Evolutionary conservation across 2,888 invertebrate genomes (phyloP).

Genomic region (Lepidonotus clava): DNA sequence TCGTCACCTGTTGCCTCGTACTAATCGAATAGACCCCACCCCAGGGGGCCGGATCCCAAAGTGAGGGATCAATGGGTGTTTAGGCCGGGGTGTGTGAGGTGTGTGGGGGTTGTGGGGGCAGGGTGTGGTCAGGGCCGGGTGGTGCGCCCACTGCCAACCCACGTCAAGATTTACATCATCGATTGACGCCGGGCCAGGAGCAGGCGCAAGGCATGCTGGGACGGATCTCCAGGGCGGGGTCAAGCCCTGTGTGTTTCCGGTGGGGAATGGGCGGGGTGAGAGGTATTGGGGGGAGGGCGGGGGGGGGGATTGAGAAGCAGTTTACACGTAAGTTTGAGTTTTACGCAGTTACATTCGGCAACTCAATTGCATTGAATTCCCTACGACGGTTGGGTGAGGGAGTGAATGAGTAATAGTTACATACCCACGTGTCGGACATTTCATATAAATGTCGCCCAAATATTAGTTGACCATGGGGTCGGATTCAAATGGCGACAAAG

Average conservation of each 20-base stretch:
- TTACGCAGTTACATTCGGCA: too few species aligned
- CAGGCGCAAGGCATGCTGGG: not conserved
- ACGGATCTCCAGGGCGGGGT: too few species aligned
- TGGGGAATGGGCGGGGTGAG: not conserved
- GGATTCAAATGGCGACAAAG: too few species aligned
- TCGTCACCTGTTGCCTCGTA: not conserved
- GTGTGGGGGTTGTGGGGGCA: not conserved
- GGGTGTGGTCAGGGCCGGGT: not conserved
- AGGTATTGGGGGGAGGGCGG: not conserved
- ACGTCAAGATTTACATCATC: constrained; percentile 45
- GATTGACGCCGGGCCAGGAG: not conserved
- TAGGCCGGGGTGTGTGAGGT: too few species aligned
- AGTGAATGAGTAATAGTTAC: too few species aligned
- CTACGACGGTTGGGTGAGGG: too few species aligned
- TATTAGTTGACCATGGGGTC: too few species aligned
- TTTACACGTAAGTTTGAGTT: too few species aligned
- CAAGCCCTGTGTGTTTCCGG: too few species aligned
- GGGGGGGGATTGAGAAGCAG: not conserved
- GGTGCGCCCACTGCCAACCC: not conserved
- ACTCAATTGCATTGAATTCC: too few species aligned
- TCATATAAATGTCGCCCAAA: too few species aligned
- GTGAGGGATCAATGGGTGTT: not conserved
- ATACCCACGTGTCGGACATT: too few species aligned
- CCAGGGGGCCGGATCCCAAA: not conserved
- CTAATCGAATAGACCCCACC: not conserved